Conservation (phyloP, 2,113 vertebrate genomes). For the Struthidea cinerea region DNA sequence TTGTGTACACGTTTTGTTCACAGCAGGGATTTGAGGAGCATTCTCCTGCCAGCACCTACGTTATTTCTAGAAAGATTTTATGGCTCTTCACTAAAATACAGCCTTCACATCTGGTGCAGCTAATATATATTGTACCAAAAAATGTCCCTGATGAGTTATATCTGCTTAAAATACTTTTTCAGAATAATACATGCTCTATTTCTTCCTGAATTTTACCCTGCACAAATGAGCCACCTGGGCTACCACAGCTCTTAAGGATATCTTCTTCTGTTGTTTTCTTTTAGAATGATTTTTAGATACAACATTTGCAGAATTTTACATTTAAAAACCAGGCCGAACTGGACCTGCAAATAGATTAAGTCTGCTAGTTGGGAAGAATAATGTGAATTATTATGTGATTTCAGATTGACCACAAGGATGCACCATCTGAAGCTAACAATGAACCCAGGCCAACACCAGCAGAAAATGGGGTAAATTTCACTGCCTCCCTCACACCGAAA, state of each 20-base stretch:
- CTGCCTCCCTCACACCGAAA: slow-evolving; percentile 81
- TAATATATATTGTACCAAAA: not conserved
- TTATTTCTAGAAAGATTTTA: not conserved
- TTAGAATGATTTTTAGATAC: not conserved
- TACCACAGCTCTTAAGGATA: not conserved
- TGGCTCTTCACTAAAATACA: not conserved
- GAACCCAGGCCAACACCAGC: slow-evolving; percentile 81
- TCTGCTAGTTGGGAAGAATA: not conserved
- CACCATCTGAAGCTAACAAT: slow-evolving; percentile 77
- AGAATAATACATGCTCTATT: not conserved
- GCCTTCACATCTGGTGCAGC: not conserved
- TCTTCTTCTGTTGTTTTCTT: not conserved
- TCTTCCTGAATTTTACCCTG: not conserved
- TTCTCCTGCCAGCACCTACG: not conserved
- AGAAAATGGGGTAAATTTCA: slow-evolving; percentile 88
- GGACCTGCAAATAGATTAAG: not conserved
- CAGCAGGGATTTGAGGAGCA: not conserved
- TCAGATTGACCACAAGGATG: slow-evolving; percentile 86
- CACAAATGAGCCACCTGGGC: not conserved
- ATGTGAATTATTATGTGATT: not conserved
- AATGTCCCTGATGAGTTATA: slow-evolving; percentile 7
- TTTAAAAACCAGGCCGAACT: not conserved
- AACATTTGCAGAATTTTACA: not conserved
- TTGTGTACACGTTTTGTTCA: not conserved
- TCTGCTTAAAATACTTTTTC: not conserved